These are phyloP conservation scores for Ommatoiulus sabulosus DNA, from an alignment of 2,888 invertebrate genomes.

Conservation along the genomic window DNA sequence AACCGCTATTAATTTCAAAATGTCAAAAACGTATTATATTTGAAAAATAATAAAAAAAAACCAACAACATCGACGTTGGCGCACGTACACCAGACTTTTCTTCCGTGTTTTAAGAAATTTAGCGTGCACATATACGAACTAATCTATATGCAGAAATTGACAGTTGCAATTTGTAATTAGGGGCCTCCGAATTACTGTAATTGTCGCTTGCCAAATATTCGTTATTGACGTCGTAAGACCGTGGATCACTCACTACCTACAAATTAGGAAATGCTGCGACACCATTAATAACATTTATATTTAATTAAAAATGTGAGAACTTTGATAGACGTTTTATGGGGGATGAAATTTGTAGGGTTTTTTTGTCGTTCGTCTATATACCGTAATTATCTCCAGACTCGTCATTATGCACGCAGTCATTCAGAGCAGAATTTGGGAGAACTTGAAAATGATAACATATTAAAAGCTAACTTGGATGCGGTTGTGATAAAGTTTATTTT, in stretches of 20 bases:
- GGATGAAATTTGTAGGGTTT: background rate
- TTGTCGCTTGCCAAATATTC: conserved; percentile 44
- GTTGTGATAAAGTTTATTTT: background rate
- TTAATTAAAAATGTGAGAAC: conserved; percentile 47
- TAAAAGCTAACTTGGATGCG: background rate
- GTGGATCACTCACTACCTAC: conserved; percentile 34
- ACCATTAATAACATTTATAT: conserved; percentile 45
- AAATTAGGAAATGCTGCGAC: conserved; percentile 27
- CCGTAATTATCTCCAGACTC: background rate
- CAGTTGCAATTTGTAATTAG: conserved; percentile 32
- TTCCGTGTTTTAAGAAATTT: conserved; percentile 35
- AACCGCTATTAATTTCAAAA: conserved; percentile 38
- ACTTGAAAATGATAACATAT: background rate
- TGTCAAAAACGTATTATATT: conserved; percentile 22
- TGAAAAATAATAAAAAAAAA: background rate
- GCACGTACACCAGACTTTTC: background rate
- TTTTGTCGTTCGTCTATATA: background rate
- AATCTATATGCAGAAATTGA: conserved; percentile 44
- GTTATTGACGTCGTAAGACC: conserved; percentile 12
- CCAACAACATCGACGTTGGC: background rate
- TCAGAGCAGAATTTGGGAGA: background rate
- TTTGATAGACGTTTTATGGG: conserved; percentile 31
- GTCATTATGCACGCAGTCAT: conserved; percentile 1
- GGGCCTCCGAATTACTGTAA: conserved; percentile 20
- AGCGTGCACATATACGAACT: background rate